These are phyloP conservation scores for Protonibea diacanthus DNA, from an alignment of 2,797 vertebrate species.

Conservation along the genomic window DNA sequence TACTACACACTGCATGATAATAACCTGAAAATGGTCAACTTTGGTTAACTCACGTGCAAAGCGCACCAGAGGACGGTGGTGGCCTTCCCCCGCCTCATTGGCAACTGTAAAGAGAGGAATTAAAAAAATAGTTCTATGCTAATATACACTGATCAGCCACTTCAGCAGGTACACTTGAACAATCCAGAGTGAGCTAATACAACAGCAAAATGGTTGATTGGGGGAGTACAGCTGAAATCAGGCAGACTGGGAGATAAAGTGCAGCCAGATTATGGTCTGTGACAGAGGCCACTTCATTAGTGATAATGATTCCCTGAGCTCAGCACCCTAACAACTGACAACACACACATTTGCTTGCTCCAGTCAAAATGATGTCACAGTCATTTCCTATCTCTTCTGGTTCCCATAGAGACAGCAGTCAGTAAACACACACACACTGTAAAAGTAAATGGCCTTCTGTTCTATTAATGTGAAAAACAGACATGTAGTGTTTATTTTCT, in stretches of 20 bases:
- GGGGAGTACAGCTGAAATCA: slow-evolving; percentile 8
- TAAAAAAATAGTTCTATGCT: too few species aligned
- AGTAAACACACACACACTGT: slow-evolving; percentile 53
- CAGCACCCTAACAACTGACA: slow-evolving; percentile 59
- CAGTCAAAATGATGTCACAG: slow-evolving; percentile 78
- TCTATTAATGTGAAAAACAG: slow-evolving; percentile 3
- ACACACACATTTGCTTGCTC: slow-evolving; percentile 50
- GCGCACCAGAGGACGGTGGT: slow-evolving; percentile 82
- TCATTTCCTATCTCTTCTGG: slow-evolving; percentile 63
- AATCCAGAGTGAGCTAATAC: too few species aligned
- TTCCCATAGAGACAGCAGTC: slow-evolving; percentile 87
- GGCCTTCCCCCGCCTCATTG: slow-evolving; percentile 89
- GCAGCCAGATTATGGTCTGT: slow-evolving; percentile 13
- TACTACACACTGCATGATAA: background rate
- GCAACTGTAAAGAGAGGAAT: slow-evolving; percentile 84
- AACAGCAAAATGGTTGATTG: background rate
- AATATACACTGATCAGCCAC: too few species aligned
- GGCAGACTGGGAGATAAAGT: slow-evolving; percentile 13
- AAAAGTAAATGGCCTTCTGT: background rate
- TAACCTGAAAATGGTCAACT: background rate
- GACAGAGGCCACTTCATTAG: slow-evolving; percentile 78
- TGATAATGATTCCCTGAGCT: slow-evolving; percentile 73
- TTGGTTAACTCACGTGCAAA: slow-evolving; percentile 89
- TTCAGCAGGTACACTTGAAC: too few species aligned
- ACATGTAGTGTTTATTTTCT: too few species aligned